Evolutionary conservation across 2,888 invertebrate genomes (phyloP), one percentile per base, ranked within the genome.

Genomic region (Exocentrus adspersus): DNA sequence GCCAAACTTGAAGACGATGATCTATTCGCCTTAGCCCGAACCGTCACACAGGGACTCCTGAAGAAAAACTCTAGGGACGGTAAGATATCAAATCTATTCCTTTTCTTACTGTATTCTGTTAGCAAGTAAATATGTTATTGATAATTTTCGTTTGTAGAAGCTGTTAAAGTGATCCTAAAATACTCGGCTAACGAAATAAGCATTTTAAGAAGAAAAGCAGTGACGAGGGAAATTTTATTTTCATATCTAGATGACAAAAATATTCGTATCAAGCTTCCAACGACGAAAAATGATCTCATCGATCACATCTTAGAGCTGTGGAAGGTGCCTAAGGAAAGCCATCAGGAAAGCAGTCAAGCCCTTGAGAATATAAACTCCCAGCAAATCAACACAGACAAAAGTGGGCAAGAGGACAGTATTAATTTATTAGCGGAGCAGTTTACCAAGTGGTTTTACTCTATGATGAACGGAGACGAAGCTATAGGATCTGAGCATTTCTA

Each of bases 401-500:
- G 9, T 1, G 6, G 21, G 24, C 43, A 64, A 59, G 46, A 63
- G n/a, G 53, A 64, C 43, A 66, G 71, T 21, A 81, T 86, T 43
- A 78, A 84, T 70, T 67, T 82, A 28, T 77, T 89, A 71, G 86
- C 87, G 0, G 73, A 82, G n/a, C 82, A 87, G 69, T 89, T 89
- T 77, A 72, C 84, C 0, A 82, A 84, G 62, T 89, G 89, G 89
- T 89, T 86, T 76, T 89, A 86, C 64, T 67, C 74, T 2, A 75
- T 84, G 75, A 71, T 85, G 58, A 86, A 86, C 70, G 74, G 77
- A 1, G 75, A 79, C 52, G 78, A 77, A 19, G 63, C 68, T 14
- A 79, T 88, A 20, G 83, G 82, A 19, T 58, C 80, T 0, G 82
- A 84, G 21, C 88, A 89, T 75, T 87, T 89, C 71, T 89, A 85